Evolutionary conservation across 2,797 vertebrate genomes (phyloP).

Genomic region (Poecilia gillii): DNA sequence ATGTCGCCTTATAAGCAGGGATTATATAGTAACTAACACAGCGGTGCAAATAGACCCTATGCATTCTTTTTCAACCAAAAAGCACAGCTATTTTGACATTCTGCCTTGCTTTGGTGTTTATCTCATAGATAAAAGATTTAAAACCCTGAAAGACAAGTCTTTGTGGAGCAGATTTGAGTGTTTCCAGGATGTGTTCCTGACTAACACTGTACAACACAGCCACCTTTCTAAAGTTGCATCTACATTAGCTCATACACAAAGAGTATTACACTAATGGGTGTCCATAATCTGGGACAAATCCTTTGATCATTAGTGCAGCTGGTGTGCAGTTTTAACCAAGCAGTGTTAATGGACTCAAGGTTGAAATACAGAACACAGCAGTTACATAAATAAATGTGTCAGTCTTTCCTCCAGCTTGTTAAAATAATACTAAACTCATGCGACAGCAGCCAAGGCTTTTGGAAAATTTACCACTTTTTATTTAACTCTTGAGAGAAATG

Average conservation of each 20-base stretch:
- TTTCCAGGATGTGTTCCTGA: conserved; percentile 8
- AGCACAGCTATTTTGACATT: conserved; percentile 20
- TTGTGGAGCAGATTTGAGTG: conserved; percentile 22
- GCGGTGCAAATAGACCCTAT: conserved; percentile 11
- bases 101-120: conserved; percentile 33
- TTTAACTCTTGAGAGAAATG: conserved; percentile 8
- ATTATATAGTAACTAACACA: conserved; percentile 23
- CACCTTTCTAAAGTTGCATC: conserved; percentile 22
- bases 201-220: conserved; percentile 2
- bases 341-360: conserved; percentile 20
- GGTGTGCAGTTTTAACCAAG: conserved; percentile 19
- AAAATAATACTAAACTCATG: conserved; percentile 10
- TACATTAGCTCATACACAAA: conserved; percentile 33
- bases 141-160: conserved; percentile 25
- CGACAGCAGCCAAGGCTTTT: conserved; percentile 3
- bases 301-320: conserved; percentile 32
- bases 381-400: conserved; percentile 13
- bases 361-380: conserved; percentile 4
- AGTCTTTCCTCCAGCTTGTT: conserved; percentile 10
- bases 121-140: conserved; percentile 48
- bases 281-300: conserved; percentile 48
- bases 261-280: conserved; percentile 38
- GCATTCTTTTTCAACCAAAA: conserved; percentile 29
- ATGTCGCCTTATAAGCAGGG: conserved; percentile 10
- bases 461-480: not conserved